Conservation (phyloP, 2,888 invertebrate species). For the Quadroppia sp. region DNA sequence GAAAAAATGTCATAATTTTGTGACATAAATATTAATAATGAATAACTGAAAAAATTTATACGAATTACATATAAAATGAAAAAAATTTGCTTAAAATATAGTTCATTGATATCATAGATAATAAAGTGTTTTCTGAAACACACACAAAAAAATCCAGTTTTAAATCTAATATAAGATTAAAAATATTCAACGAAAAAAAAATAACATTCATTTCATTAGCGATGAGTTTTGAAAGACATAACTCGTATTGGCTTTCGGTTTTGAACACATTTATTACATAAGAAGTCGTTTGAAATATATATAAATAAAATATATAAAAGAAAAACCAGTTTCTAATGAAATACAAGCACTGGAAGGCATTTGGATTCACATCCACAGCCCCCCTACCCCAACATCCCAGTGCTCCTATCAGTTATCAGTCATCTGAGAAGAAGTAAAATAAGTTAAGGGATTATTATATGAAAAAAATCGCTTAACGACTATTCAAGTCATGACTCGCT, state of each 20-base stretch:
- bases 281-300: no score
- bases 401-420: not conserved
- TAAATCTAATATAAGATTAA: no score
- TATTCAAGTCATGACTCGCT: conserved; percentile 19
- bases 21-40: no score
- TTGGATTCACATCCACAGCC: not conserved
- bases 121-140: not conserved
- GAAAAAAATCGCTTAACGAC: conserved; percentile 8
- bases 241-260: not conserved
- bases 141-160: not conserved
- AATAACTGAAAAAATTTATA: no score
- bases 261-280: no score
- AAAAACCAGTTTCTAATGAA: not conserved
- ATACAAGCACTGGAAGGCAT: not conserved
- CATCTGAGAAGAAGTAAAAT: not conserved
- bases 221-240: not conserved
- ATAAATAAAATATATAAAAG: no score
- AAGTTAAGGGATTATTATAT: not conserved
- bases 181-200: no score
- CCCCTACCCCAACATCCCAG: no score
- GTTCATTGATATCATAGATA: not conserved
- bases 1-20: no score
- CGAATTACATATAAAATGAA: no score
- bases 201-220: no score
- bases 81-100: not conserved